phyloP scores from a whole-genome alignment of 2,888 invertebrate genomes.

The Fabriciana adippe region DNA sequence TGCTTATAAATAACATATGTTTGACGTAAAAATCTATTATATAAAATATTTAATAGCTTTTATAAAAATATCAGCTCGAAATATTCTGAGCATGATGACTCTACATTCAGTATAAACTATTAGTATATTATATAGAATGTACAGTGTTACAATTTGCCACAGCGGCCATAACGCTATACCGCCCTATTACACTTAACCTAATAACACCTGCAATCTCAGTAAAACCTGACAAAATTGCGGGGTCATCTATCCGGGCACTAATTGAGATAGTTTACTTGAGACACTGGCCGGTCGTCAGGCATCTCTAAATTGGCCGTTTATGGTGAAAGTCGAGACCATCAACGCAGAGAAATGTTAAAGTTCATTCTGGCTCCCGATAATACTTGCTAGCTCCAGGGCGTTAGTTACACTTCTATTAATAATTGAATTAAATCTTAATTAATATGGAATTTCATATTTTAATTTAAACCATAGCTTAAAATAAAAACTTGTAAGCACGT shows the following conservation, averaged over 20 bases:
- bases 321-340: slow-evolving; percentile 75
- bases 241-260: slow-evolving; percentile 78
- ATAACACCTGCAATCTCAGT: slow-evolving; percentile 63
- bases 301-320: slow-evolving; percentile 78
- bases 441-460: not conserved
- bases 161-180: slow-evolving; percentile 49
- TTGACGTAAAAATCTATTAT: no score
- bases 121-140: slow-evolving; percentile 28
- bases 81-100: no score
- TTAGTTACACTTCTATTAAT: not conserved
- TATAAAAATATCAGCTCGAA: no score
- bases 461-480: not conserved
- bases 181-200: slow-evolving; percentile 67
- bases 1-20: no score
- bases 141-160: slow-evolving; percentile 51
- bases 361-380: slow-evolving; percentile 65
- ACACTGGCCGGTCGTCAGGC: slow-evolving; percentile 73
- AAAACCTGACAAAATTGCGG: slow-evolving; percentile 72
- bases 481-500: not conserved
- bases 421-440: not conserved
- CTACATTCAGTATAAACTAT: not conserved
- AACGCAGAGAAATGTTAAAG: slow-evolving; percentile 74
- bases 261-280: slow-evolving; percentile 79
- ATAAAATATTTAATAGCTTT: no score
- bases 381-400: slow-evolving; percentile 64